A percentile compares a stretch with the other conserved stretches of the same genome.
Evolutionary conservation across 2,797 vertebrate species (phyloP).

Genomic region (Microchirus variegatus): DNA sequence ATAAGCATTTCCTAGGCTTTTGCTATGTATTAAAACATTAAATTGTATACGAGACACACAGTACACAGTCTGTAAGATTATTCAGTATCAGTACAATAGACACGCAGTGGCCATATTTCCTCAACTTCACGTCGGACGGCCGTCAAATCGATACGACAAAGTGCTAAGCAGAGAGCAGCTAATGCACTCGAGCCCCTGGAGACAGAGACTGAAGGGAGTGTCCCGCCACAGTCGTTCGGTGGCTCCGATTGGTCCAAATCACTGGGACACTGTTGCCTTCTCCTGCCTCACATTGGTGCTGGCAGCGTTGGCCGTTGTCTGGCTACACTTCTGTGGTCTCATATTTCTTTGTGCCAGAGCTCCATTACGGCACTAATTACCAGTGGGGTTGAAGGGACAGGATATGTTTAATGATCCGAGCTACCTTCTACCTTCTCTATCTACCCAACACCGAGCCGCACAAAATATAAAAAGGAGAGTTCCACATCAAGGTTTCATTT

Average conservation of each 20-base stretch:
- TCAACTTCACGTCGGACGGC: constrained; percentile 17
- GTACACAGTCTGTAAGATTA: no score
- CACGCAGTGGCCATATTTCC: constrained; percentile 11
- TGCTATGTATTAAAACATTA: no score
- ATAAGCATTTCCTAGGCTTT: no score
- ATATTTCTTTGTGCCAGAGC: constrained; percentile 54
- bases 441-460: background rate
- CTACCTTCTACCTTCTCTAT: constrained; percentile 44
- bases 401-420: constrained; percentile 58
- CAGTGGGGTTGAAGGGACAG: constrained; percentile 63
- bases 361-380: constrained; percentile 72
- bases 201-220: constrained; percentile 46
- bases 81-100: background rate
- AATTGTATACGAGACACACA: no score
- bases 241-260: constrained; percentile 51
- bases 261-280: background rate
- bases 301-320: constrained; percentile 28
- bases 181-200: constrained; percentile 59
- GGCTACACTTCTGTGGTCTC: constrained; percentile 49
- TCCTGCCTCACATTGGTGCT: constrained; percentile 48
- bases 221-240: constrained; percentile 20
- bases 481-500: no score
- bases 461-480: no score
- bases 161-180: constrained; percentile 50
- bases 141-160: constrained; percentile 64